phyloP scores from a whole-genome alignment of 1,140 invertebrate genomes.

The Calephelis nemesis region DNA sequence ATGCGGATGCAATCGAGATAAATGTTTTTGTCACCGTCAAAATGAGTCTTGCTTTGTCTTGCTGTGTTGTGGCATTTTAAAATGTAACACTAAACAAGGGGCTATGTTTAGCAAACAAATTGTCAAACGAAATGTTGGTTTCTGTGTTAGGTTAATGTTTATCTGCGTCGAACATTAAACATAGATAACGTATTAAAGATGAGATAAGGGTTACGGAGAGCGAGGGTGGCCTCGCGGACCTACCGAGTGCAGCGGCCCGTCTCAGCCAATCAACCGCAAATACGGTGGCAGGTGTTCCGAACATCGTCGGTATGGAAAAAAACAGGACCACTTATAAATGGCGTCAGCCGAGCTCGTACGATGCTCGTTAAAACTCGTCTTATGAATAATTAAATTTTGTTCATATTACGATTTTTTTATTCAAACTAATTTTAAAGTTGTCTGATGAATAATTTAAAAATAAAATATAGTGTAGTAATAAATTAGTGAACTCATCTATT shows the following conservation, averaged over 20 bases:
- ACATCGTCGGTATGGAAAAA: neutral
- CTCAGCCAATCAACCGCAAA: conserved; percentile 14
- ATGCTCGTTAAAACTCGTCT: conserved; percentile 8
- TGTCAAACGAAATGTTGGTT: neutral
- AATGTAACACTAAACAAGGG: neutral
- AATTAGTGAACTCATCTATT: neutral
- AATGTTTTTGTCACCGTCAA: no score
- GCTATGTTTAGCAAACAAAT: neutral
- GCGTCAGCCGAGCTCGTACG: conserved; percentile 3
- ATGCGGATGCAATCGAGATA: no score
- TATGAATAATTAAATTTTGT: conserved; percentile 8
- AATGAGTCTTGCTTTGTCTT: no score
- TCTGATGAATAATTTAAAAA: neutral
- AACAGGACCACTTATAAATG: conserved; percentile 9
- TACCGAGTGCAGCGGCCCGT: neutral
- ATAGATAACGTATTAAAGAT: conserved; percentile 6
- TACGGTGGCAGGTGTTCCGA: conserved; percentile 3
- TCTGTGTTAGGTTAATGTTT: neutral
- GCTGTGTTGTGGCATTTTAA: no score
- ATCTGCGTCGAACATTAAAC: neutral
- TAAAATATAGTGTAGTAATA: neutral
- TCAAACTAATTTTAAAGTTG: conserved; percentile 1
- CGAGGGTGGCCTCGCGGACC: conserved; percentile 2
- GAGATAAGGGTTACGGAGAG: conserved; percentile 9
- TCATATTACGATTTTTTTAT: conserved; percentile 2